These are phyloP conservation scores for Myathropa florea DNA, from an alignment of 2,888 invertebrate species.

Conservation along the genomic window DNA sequence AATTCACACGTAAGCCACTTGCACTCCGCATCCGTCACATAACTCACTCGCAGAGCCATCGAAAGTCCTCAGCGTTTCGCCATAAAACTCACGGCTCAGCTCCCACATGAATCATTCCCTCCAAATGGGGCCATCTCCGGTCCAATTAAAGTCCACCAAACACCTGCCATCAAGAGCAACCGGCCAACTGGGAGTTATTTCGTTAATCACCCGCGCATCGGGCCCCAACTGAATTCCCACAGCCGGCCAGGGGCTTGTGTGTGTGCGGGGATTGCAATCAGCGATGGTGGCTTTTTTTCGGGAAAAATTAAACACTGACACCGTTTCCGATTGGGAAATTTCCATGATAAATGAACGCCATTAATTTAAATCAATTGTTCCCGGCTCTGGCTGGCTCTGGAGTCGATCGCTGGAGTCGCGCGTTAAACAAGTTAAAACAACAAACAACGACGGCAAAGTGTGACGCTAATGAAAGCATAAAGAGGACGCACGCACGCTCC, in stretches of 20 bases:
- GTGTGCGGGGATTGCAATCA: not conserved
- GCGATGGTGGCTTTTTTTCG: not conserved
- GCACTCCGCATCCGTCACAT: not conserved
- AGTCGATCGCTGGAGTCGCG: not conserved
- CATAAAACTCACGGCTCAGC: not conserved
- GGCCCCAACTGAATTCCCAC: not conserved
- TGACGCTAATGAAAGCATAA: conserved; percentile 69
- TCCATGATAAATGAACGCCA: conserved; percentile 56
- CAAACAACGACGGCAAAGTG: conserved; percentile 40
- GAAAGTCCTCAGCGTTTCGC: not conserved
- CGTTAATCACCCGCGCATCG: conserved; percentile 34
- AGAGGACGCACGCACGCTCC: conserved; percentile 33
- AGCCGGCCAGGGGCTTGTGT: not conserved
- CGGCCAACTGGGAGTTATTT: not conserved
- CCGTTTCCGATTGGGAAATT: conserved; percentile 60
- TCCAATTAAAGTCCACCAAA: conserved; percentile 25
- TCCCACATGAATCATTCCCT: not conserved
- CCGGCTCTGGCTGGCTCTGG: conserved; percentile 1
- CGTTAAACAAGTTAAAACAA: conserved; percentile 37
- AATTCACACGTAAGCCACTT: not conserved
- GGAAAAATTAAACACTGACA: conserved; percentile 46
- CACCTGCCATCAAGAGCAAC: conserved; percentile 26
- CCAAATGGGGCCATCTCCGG: conserved; percentile 16
- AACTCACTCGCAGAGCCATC: not conserved
- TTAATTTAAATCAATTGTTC: conserved; percentile 70